Evolutionary conservation across 2,113 vertebrate genomes (phyloP), one percentile per base, ranked within the genome.

Genomic region (Spea bombifrons): DNA sequence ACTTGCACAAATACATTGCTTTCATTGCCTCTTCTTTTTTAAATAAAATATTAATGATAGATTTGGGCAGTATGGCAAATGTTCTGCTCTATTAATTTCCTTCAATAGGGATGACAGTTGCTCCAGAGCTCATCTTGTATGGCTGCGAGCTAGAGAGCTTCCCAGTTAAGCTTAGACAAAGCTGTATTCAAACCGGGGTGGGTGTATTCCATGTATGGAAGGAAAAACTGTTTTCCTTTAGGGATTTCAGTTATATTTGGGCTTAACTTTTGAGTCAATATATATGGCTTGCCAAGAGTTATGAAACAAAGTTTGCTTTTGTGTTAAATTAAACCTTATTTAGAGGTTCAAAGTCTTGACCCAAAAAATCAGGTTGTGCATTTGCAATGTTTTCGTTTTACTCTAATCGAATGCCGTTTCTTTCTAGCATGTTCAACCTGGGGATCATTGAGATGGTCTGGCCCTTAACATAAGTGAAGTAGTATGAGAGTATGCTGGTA

Each of bases 171-270:
- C 46, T 65, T 64, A 75, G 49, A 81, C 69, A 81, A 81, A 76
- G 67, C 67, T 71, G 76, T 71, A 71, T 81, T 71, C 67, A 81
- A 43, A 53, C 17, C 55, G 48, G 63, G 61, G 73, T 81, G 69
- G 68, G 66, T 76, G 73, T 65, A 65, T 76, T 75, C 74, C 63
- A n/a, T 71, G 66, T 71, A 57, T 71, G 66, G 66, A 70, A 71
- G 44, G 59, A 71, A 65, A 63, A 75, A 48, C 67, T 46, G 73
- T 75, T 81, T 81, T 76, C 67, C 80, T 66, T 61, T 71, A 73
- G 59, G 82, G 75, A 78, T 71, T 82, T 76, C 79, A 83, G 65
- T 78, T 80, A 78, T 8, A 74, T 83, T 49, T 17, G 59, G 70
- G 61, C 45, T 73, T 55, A 67, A 50, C 77, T 73, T 59, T 73